Conservation (phyloP, 2,797 vertebrate species). For the Ammospiza maritima region DNA sequence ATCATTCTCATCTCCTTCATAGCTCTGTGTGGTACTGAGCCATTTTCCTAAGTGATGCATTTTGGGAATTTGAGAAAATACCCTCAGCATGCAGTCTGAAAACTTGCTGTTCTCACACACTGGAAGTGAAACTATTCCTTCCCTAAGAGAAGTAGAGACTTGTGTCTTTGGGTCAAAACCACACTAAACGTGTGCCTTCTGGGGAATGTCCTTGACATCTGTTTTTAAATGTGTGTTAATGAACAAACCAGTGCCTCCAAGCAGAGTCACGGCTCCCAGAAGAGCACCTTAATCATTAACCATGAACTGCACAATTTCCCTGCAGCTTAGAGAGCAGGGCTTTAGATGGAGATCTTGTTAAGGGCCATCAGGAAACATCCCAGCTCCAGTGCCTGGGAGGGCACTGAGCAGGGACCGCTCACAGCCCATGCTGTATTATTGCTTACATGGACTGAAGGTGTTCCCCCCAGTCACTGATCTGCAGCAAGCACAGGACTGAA, state of each 20-base stretch:
- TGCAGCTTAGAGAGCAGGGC: not conserved
- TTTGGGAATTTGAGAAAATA: not conserved
- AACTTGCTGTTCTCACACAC: not conserved
- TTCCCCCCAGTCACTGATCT: not conserved
- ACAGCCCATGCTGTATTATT: not conserved
- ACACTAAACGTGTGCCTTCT: not conserved
- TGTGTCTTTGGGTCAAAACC: not conserved
- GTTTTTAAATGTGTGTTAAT: not conserved
- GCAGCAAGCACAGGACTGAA: not conserved
- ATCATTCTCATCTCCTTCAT: not conserved
- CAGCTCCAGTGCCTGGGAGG: not conserved
- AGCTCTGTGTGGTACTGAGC: not conserved
- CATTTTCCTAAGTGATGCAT: not conserved
- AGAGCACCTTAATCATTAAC: conserved; percentile 44
- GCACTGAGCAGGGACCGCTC: not conserved
- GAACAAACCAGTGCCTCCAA: conserved; percentile 30
- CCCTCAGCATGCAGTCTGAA: not conserved
- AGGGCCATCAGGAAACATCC: not conserved
- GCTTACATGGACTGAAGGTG: not conserved
- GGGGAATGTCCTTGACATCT: not conserved
- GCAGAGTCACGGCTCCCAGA: not conserved
- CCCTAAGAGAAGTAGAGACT: not conserved
- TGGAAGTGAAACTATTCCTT: not conserved
- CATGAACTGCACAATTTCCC: not conserved
- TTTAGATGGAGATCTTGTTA: not conserved